These are phyloP conservation scores for Stegana nigrithorax DNA, from an alignment of 2,888 invertebrate genomes.

Conservation along the genomic window DNA sequence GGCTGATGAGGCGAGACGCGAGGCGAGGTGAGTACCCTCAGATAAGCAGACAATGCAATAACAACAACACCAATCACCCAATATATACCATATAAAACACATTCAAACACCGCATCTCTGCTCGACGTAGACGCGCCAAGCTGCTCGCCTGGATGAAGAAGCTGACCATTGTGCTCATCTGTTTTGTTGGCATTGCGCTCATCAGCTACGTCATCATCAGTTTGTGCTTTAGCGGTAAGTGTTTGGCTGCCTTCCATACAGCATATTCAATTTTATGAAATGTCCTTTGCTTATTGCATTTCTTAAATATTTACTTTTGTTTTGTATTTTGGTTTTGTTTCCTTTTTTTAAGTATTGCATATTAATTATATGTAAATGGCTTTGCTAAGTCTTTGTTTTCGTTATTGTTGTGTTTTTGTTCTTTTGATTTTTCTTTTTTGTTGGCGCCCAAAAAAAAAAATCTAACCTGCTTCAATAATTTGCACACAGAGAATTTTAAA, in stretches of 20 bases:
- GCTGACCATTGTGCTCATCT: conserved; percentile 63
- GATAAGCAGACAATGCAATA: not conserved
- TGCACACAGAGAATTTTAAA: not conserved
- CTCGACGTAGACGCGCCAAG: conserved; percentile 58
- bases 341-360: too few species aligned
- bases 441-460: not conserved
- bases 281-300: too few species aligned
- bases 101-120: not conserved
- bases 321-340: too few species aligned
- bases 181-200: conserved; percentile 64
- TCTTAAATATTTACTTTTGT: too few species aligned
- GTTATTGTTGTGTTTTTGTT: not conserved
- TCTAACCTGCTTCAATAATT: not conserved
- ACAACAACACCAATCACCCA: not conserved
- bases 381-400: not conserved
- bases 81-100: not conserved
- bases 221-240: conserved; percentile 66
- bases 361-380: too few species aligned
- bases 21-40: conserved; percentile 49
- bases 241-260: not conserved
- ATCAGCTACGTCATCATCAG: conserved; percentile 65
- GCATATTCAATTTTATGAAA: too few species aligned
- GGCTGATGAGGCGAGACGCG: conserved; percentile 61
- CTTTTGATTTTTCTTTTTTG: not conserved
- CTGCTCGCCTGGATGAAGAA: conserved; percentile 66